Conservation (phyloP, 2,888 invertebrate species). For the Epistrophella euchroma region DNA sequence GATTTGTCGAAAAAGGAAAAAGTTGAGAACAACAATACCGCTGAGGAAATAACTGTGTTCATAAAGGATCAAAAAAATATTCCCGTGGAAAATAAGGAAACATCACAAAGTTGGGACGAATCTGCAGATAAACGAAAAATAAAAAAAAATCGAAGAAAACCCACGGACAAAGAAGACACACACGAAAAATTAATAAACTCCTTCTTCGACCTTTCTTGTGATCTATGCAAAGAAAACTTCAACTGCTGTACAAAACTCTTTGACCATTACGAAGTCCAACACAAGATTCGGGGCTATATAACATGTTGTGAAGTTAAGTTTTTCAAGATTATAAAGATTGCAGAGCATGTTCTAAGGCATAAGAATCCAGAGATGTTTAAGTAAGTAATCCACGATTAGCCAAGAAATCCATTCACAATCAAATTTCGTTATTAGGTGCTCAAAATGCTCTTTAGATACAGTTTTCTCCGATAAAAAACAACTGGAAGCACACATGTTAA, state of each 20-base stretch:
- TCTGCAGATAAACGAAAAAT: background rate
- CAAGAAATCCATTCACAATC: background rate
- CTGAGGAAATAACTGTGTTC: background rate
- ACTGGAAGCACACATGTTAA: slow-evolving; percentile 75
- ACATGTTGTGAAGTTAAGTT: slow-evolving; percentile 76
- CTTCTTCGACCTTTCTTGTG: slow-evolving; percentile 59
- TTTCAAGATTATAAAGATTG: slow-evolving; percentile 65
- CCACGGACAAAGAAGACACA: slow-evolving; percentile 7
- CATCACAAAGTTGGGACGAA: background rate
- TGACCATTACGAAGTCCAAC: slow-evolving; percentile 68
- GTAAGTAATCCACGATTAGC: slow-evolving; percentile 22
- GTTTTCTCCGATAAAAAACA: slow-evolving; percentile 71
- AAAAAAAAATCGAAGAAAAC: slow-evolving; percentile 14
- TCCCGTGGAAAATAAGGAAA: background rate
- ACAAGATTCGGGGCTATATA: slow-evolving; percentile 76
- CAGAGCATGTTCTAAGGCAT: slow-evolving; percentile 77
- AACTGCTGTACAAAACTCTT: slow-evolving; percentile 63
- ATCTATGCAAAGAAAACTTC: slow-evolving; percentile 67
- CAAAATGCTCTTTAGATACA: slow-evolving; percentile 56
- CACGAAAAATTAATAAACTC: slow-evolving; percentile 53
- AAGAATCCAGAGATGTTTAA: slow-evolving; percentile 77
- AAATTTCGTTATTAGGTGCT: slow-evolving; percentile 17
- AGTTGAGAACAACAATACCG: background rate
- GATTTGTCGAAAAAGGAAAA: background rate
- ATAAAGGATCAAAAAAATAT: background rate